These are phyloP conservation scores for Gorsachius goisagi DNA, from an alignment of 2,113 vertebrate species.

Conservation along the genomic window DNA sequence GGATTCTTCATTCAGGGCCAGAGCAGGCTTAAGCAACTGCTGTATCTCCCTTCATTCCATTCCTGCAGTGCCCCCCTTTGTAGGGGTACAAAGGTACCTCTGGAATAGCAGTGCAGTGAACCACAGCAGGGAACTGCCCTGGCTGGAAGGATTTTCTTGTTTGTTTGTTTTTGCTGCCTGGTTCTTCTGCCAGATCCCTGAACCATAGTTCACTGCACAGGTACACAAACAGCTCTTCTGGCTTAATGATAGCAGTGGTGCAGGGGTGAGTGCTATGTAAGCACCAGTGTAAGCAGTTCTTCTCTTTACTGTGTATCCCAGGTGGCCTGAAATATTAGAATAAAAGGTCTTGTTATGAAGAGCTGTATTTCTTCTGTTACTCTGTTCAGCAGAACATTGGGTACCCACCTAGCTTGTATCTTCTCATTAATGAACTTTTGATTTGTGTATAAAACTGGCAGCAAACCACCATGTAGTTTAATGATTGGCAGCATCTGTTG, in stretches of 20 bases:
- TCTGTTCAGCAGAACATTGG: background rate
- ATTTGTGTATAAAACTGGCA: background rate
- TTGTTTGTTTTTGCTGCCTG: background rate
- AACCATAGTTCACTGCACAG: background rate
- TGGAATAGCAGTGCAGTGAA: background rate
- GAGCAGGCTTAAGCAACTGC: background rate
- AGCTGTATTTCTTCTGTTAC: background rate
- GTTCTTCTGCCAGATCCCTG: background rate
- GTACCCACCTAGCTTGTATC: background rate
- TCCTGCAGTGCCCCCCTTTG: background rate
- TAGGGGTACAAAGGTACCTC: background rate
- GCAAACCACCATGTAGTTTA: background rate
- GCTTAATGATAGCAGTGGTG: background rate
- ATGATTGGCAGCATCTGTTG: background rate
- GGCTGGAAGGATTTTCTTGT: background rate
- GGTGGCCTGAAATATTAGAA: background rate
- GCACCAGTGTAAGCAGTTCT: background rate
- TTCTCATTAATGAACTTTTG: background rate
- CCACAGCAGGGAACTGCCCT: background rate
- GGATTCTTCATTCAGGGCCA: background rate
- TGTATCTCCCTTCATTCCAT: background rate
- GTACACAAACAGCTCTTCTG: background rate
- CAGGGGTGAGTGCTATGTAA: background rate
- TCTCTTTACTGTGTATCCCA: background rate
- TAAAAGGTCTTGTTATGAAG: background rate